Evolutionary conservation across 2,888 invertebrate species (phyloP).

Genomic region (Synergus gifuensis): DNA sequence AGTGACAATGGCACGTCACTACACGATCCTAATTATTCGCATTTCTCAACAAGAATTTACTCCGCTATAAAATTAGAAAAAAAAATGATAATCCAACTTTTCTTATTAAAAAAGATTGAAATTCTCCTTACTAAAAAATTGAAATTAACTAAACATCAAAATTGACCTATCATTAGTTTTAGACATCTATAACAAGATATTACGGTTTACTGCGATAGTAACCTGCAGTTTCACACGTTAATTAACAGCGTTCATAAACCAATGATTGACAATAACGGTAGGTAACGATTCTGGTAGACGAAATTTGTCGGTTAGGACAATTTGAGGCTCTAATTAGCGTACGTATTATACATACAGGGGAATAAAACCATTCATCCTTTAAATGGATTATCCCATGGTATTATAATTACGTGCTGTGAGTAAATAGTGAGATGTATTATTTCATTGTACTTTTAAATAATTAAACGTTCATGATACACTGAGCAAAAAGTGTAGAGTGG

Average conservation of each 20-base stretch:
- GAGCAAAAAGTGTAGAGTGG: too few relatives aligned
- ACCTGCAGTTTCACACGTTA: not conserved
- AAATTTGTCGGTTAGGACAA: conserved; percentile 58
- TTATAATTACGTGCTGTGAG: not conserved
- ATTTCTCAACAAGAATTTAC: not conserved
- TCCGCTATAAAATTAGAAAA: not conserved
- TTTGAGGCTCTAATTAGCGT: conserved; percentile 54
- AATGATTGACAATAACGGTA: conserved; percentile 59
- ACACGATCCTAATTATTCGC: conserved; percentile 19
- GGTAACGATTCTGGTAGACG: conserved; percentile 53
- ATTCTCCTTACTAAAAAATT: not conserved
- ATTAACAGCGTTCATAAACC: conserved; percentile 48
- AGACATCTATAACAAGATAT: not conserved
- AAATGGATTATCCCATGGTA: not conserved
- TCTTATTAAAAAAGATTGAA: not conserved
- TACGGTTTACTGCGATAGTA: not conserved
- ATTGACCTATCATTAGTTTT: not conserved
- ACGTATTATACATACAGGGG: conserved; percentile 41
- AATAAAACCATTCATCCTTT: not conserved
- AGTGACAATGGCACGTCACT: conserved; percentile 64
- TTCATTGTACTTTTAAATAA: too few relatives aligned
- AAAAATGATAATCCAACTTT: not conserved
- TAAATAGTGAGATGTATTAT: not conserved
- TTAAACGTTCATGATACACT: too few relatives aligned
- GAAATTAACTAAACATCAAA: not conserved